Evolutionary conservation across 2,888 invertebrate species (phyloP).

Genomic region (Strigamia maritima): DNA sequence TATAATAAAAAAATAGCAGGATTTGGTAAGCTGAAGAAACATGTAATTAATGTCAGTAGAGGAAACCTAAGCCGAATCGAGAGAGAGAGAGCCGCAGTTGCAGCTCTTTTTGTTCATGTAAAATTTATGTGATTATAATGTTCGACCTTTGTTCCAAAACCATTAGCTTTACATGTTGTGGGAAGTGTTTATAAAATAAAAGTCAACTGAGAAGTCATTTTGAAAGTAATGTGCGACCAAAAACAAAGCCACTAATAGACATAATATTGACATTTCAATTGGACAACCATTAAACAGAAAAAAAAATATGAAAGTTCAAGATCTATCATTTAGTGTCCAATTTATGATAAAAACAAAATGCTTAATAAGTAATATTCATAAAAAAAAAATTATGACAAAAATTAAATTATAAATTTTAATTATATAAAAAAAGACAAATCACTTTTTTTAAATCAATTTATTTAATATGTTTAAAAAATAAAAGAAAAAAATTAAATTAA

Average conservation of each 20-base stretch:
- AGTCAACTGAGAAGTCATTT: conserved; percentile 19
- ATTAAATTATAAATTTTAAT: no score
- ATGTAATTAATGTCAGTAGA: conserved; percentile 24
- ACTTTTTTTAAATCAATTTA: background rate
- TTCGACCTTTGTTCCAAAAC: conserved; percentile 32
- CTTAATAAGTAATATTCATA: background rate
- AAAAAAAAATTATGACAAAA: no score
- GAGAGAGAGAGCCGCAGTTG: background rate
- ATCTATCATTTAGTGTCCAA: background rate
- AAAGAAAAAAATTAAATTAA: background rate
- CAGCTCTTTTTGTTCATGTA: conserved; percentile 15
- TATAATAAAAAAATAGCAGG: background rate
- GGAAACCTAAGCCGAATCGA: background rate
- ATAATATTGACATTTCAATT: conserved; percentile 9
- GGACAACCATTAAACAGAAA: background rate
- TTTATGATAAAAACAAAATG: no score
- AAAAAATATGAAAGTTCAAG: background rate
- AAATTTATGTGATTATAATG: conserved; percentile 34
- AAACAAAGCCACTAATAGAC: conserved; percentile 27
- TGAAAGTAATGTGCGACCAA: background rate
- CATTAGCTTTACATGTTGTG: conserved; percentile 32
- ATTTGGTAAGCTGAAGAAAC: background rate
- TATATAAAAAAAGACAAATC: background rate
- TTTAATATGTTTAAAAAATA: background rate
- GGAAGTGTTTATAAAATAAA: conserved; percentile 25